Evolutionary conservation across 1,140 invertebrate species (phyloP), one percentile per base, ranked within the genome.

Genomic region (Palaemon carinicauda): DNA sequence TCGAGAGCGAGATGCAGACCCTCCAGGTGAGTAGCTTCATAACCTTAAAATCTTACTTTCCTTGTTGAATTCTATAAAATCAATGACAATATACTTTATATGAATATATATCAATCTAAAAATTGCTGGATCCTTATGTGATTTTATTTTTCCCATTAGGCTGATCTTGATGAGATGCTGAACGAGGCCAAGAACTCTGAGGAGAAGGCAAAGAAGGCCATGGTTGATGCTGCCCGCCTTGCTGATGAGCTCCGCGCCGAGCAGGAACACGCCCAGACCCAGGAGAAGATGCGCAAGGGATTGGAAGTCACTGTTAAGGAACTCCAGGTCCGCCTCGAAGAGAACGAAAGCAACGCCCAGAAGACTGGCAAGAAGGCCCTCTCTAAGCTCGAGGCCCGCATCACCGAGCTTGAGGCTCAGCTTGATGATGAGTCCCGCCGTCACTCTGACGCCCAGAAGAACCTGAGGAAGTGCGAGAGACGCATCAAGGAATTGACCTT

Each of bases 391-490:
- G 93, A 94, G 80, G 85, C 89, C 54, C 89, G 85, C 56, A 90
- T 85, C 89, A 89, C 65, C 52, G 91, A 92, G 83, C 90, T 94
- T 50, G 93, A 94, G 89, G 89, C 90, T 83, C 93, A 94, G 89
- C 90, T 93, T 41, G 93, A 94, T 85, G 91, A 89, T 90, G 98
- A 99, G 95, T 97, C 99, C 93, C 95, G 98, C 91, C 95, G 98
- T 93, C 97, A 99, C 93, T 96, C 96, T 33, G 92, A 93, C 79
- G 93, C 65, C 24, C 65, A 69, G 65, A 69, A 69, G 65, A 69
- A 69, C 65, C 65, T 69, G 17, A 69, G 65, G 65, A 69, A 69
- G 65, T 69, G 65, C 65, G 65, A 69, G 65, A 69, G 65, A 21
- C 65, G 65, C 65, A 69, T 69, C 65, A 69, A 69, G 65, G 65